Base-by-base conservation (phyloP, 53 echinoderm and acorn worm species). In the Mesocentrotus franciscanus region DNA sequence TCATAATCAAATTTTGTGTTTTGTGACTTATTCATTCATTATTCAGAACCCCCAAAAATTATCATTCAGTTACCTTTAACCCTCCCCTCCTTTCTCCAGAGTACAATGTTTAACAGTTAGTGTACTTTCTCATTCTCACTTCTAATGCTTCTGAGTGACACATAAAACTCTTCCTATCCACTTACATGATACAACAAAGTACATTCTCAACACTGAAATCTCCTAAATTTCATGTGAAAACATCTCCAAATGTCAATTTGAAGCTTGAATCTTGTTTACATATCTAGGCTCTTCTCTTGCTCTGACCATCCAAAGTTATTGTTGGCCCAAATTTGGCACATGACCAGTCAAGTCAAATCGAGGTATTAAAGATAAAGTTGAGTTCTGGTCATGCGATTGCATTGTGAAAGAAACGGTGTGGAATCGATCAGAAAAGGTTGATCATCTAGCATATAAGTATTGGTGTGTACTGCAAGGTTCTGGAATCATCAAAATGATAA, bases 191-290 rank as follows among this genome's bases (percentile, higher is more conserved):
- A 17, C 36, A 81, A 81, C 81, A 35, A 81, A 81, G 81, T 81
- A 81, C 81, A 81, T 74, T 74, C 74, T 32, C 32, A 74, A 74
- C 74, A 74, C 10, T 74, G 74, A 32, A 74, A 74, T 74, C 74
- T 30, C 32, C 74, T 74, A 30, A 74, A 74, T 74, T 74, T 12
- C 74, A 74, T 74, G 32, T 30, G 74, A 30, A 74, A 74, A 74
- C 74, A 74, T 74, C 74, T 74, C 18, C 32, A 74, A 74, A 32
- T 74, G 74, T 74, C 74, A 74, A 74, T 74, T 74, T 32, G 11
- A 74, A 30, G 30, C 74, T 74, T 32, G 12, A 29, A 14, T 8
- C 32, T 32, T 74, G 74, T 74, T 74, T 30, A 74, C 18, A 27
- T 74, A 74, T 30, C 74, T 74, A 10, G 30, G 29, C 74, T 32